Percentiles rank a stretch among this genome's conserved stretches.
phyloP scores from a whole-genome alignment of 1,140 invertebrate genomes.

The Plutomurus gul region DNA sequence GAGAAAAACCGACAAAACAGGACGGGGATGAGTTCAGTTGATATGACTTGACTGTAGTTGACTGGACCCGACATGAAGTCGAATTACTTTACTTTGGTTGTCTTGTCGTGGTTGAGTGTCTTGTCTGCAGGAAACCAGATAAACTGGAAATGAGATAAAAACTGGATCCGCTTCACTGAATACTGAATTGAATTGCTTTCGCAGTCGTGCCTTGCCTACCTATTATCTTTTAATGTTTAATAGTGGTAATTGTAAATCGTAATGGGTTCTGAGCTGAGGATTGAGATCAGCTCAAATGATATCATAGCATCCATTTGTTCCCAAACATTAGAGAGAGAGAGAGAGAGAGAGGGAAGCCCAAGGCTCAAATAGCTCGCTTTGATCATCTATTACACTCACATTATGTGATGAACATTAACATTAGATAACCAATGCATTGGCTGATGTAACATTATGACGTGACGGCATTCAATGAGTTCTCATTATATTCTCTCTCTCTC shows the following conservation, averaged over 20 bases:
- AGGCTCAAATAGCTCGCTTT: not conserved
- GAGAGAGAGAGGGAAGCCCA: not conserved
- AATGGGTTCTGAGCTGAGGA: slow-evolving; percentile 3
- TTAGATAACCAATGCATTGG: not conserved
- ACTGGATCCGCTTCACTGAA: slow-evolving; percentile 28
- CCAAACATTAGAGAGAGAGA: not conserved
- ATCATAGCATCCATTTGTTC: slow-evolving; percentile 8
- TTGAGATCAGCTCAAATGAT: slow-evolving; percentile 16
- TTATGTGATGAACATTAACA: too few relatives aligned
- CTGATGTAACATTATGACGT: not conserved
- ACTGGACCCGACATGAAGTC: slow-evolving; percentile 22
- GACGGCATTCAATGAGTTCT: not conserved
- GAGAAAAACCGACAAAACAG: slow-evolving; percentile 26
- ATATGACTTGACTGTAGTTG: too few relatives aligned
- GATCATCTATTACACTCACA: too few relatives aligned
- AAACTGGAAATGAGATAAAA: slow-evolving; percentile 25
- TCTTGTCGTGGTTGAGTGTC: not conserved
- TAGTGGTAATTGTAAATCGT: slow-evolving; percentile 24
- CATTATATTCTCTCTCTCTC: not conserved
- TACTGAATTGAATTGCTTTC: slow-evolving; percentile 21
- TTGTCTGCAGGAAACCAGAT: not conserved
- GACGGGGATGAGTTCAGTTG: too few relatives aligned
- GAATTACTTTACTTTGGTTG: slow-evolving; percentile 5
- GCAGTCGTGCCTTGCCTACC: slow-evolving; percentile 20
- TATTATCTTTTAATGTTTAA: slow-evolving; percentile 24